These are phyloP conservation scores for Bovichtus variegatus DNA, from an alignment of 2,797 vertebrate species.

Conservation along the genomic window DNA sequence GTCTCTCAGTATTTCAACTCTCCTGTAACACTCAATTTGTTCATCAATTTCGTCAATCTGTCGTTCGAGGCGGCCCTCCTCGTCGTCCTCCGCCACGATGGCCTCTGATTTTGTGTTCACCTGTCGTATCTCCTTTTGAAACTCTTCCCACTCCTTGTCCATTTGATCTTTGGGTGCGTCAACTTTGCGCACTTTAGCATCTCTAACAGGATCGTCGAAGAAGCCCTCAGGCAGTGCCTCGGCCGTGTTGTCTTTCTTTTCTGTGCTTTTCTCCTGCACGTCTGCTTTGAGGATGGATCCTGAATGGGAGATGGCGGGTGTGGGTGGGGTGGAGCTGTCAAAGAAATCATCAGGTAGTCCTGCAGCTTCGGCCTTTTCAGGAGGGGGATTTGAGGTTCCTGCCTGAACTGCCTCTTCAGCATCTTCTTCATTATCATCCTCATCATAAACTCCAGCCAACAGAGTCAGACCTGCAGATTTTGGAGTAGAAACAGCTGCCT, in stretches of 20 bases:
- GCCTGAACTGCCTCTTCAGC: not conserved
- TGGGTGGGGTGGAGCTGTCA: slow-evolving; percentile 84
- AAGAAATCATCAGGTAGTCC: slow-evolving; percentile 88
- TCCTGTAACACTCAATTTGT: slow-evolving; percentile 94
- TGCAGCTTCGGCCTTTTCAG: slow-evolving; percentile 23
- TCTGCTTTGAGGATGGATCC: slow-evolving; percentile 94
- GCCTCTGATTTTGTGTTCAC: slow-evolving; percentile 97
- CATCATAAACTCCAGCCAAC: slow-evolving; percentile 87
- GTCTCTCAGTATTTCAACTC: slow-evolving; percentile 92
- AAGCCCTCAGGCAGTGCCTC: slow-evolving; percentile 97
- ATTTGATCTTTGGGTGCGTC: slow-evolving; percentile 97
- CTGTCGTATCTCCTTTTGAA: slow-evolving; percentile 97
- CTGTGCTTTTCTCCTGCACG: slow-evolving; percentile 83
- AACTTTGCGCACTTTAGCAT: slow-evolving; percentile 96
- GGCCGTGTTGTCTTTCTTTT: slow-evolving; percentile 91
- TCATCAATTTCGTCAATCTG: slow-evolving; percentile 98
- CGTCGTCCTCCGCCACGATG: slow-evolving; percentile 97
- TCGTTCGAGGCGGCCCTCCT: slow-evolving; percentile 95
- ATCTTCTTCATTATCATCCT: slow-evolving; percentile 73
- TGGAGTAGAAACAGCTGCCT: slow-evolving; percentile 8
- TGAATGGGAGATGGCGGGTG: slow-evolving; percentile 89
- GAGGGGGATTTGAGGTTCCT: slow-evolving; percentile 30
- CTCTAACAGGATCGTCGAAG: slow-evolving; percentile 96
- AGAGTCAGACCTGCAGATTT: slow-evolving; percentile 79
- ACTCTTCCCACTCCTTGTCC: slow-evolving; percentile 99